Conservation (phyloP, 1,140 invertebrate species). For the Potamilus streckersoni region DNA sequence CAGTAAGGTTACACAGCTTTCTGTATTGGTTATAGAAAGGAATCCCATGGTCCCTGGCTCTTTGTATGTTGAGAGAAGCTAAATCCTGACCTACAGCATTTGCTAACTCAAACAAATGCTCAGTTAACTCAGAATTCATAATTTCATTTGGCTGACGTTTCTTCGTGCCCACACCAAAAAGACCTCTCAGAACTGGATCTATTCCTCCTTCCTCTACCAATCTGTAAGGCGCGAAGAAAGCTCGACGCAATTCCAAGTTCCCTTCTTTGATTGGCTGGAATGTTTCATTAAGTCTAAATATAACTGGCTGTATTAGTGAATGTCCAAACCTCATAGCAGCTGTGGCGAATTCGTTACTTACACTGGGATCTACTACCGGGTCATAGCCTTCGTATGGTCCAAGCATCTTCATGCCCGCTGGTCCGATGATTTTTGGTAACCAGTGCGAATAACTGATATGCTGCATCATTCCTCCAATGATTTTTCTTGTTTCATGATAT, state of each 20-base stretch:
- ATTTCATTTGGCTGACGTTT: conserved; percentile 83
- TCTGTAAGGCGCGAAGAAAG: conserved; percentile 97
- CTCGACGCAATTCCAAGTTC: conserved; percentile 87
- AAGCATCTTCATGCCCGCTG: conserved; percentile 77
- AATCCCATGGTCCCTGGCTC: conserved; percentile 93
- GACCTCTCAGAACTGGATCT: conserved; percentile 92
- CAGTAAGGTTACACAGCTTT: conserved; percentile 85
- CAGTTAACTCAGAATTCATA: conserved; percentile 95
- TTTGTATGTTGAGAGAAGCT: conserved; percentile 96
- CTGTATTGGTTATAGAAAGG: conserved; percentile 92
- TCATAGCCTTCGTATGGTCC: conserved; percentile 87
- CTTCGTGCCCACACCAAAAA: conserved; percentile 88
- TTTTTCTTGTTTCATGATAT: conserved; percentile 88
- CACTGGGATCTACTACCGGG: conserved; percentile 82
- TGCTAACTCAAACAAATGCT: conserved; percentile 87
- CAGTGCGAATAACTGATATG: conserved; percentile 96
- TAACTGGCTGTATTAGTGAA: conserved; percentile 92
- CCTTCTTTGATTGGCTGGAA: conserved; percentile 87
- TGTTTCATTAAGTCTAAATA: conserved; percentile 86
- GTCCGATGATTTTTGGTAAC: conserved; percentile 88
- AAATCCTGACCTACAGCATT: conserved; percentile 90
- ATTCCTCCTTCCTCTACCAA: conserved; percentile 96
- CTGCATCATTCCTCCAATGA: conserved; percentile 95
- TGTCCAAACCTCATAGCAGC: conserved; percentile 97
- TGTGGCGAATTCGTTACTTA: conserved; percentile 97